Evolutionary conservation across 1,140 invertebrate species (phyloP).

Genomic region (Caenorhabditis briggsae): DNA sequence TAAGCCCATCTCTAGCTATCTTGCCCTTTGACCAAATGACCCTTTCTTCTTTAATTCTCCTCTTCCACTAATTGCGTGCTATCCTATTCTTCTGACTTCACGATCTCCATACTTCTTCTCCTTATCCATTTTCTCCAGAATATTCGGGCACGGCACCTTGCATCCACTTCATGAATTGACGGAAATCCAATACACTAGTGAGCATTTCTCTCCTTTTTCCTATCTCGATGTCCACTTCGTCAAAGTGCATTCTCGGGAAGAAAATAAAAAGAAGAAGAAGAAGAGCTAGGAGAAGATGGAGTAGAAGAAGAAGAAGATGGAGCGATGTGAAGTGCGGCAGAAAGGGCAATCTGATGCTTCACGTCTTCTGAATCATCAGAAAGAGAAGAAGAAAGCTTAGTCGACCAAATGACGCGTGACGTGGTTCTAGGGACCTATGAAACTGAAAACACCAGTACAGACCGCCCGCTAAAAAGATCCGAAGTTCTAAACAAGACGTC

Average conservation of each 20-base stretch:
- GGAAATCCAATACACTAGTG: slow-evolving; percentile 28
- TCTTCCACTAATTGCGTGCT: slow-evolving; percentile 35
- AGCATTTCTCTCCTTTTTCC: neutral
- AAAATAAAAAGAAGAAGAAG: slow-evolving; percentile 7
- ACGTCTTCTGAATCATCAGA: slow-evolving; percentile 49
- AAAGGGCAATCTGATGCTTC: slow-evolving; percentile 56
- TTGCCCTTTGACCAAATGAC: slow-evolving; percentile 28
- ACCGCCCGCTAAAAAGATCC: neutral
- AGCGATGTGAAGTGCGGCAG: slow-evolving; percentile 30
- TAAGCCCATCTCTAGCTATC: neutral
- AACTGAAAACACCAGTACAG: neutral
- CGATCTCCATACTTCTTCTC: neutral
- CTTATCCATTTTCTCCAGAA: neutral
- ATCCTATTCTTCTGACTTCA: neutral
- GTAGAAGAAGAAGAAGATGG: slow-evolving; percentile 32
- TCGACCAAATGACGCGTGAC: slow-evolving; percentile 50
- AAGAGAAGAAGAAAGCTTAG: slow-evolving; percentile 17
- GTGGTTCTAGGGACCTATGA: neutral
- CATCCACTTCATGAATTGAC: slow-evolving; percentile 13
- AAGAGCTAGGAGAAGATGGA: neutral
- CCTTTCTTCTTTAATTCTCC: neutral
- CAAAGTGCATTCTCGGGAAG: slow-evolving; percentile 43
- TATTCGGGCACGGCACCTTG: neutral
- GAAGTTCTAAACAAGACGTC: neutral
- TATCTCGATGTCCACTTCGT: slow-evolving; percentile 49